A percentile compares a stretch with the other conserved stretches of the same genome.
phyloP scores from a whole-genome alignment of 2,113 vertebrate genomes.

The Gallinago media region DNA sequence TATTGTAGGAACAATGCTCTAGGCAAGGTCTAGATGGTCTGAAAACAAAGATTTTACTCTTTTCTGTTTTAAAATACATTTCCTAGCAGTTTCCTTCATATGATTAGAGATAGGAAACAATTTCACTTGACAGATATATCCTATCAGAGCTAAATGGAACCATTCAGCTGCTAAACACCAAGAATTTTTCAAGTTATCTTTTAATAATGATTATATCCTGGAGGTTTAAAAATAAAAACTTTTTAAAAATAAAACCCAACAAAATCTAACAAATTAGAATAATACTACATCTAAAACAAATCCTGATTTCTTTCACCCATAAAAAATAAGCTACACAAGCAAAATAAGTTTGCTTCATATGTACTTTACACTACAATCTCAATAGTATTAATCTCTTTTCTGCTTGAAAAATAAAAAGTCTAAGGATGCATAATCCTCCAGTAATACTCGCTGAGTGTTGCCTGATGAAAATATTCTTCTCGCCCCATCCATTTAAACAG shows the following conservation, averaged over 20 bases:
- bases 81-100: neutral
- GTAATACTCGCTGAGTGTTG: neutral
- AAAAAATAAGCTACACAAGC: neutral
- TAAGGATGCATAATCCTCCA: neutral
- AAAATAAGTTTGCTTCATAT: neutral
- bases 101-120: neutral
- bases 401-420: neutral
- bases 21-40: neutral
- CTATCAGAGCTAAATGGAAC: neutral
- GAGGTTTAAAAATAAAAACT: neutral
- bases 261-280: neutral
- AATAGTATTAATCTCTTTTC: neutral
- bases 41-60: neutral
- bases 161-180: neutral
- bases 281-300: neutral
- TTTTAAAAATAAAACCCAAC: neutral
- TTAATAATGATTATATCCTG: neutral
- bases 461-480: neutral
- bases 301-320: neutral
- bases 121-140: neutral
- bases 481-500: neutral
- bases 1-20: neutral
- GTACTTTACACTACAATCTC: neutral
- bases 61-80: neutral
- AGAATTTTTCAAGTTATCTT: neutral